Percentiles rank a stretch among this genome's conserved stretches.
phyloP scores from a whole-genome alignment of 2,797 vertebrate species.

The Anabas testudineus region DNA sequence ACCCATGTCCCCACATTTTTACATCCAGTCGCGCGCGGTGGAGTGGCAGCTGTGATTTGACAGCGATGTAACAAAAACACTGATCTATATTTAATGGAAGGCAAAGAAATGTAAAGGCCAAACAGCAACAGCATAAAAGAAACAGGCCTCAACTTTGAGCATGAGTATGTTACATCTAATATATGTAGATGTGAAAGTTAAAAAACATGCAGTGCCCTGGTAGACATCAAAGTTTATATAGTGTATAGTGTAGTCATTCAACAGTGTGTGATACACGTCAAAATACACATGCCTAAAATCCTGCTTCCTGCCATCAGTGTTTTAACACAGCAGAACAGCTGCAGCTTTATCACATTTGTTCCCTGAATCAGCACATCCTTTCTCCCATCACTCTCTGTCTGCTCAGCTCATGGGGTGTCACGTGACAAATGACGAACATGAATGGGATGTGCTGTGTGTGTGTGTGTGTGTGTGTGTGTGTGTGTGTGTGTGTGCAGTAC shows the following conservation, averaged over 20 bases:
- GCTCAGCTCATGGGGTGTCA: not conserved
- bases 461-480: no score
- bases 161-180: no score
- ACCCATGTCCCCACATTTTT: slow-evolving; percentile 8
- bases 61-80: not conserved
- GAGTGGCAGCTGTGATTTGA: not conserved
- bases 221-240: no score
- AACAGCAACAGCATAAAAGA: not conserved
- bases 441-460: not conserved
- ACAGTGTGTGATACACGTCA: no score
- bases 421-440: not conserved
- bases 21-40: no score
- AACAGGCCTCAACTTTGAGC: not conserved
- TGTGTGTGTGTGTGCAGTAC: no score
- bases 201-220: no score
- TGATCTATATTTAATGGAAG: not conserved
- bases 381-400: not conserved
- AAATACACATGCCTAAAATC: not conserved
- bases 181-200: no score
- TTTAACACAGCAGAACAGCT: not conserved
- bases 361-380: not conserved
- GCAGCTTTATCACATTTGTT: not conserved
- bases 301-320: not conserved
- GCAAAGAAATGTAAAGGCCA: not conserved
- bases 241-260: no score